These are phyloP conservation scores for Prietella phreatophila DNA, from an alignment of 2,113 vertebrate genomes.

Conservation along the genomic window DNA sequence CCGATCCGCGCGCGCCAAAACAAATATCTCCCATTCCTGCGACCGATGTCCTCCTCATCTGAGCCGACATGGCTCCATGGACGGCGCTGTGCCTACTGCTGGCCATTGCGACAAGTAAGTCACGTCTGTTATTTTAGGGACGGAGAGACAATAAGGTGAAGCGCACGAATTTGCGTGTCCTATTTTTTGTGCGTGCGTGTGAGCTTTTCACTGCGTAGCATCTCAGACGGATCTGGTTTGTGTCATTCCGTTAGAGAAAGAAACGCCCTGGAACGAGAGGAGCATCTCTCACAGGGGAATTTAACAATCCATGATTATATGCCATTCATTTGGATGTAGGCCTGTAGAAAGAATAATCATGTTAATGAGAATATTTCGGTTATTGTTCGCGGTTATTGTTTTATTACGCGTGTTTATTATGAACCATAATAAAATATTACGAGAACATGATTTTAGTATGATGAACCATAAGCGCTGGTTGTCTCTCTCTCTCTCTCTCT, in stretches of 20 bases:
- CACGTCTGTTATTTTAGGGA: constrained; percentile 39
- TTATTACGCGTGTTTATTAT: background rate
- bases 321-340: background rate
- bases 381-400: background rate
- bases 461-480: background rate
- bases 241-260: background rate
- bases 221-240: background rate
- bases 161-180: background rate
- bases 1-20: background rate
- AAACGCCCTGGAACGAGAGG: background rate
- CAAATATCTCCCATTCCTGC: constrained; percentile 9
- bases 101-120: constrained; percentile 75
- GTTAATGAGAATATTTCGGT: background rate
- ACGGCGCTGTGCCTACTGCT: constrained; percentile 66
- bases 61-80: constrained; percentile 62
- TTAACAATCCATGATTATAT: background rate
- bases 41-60: constrained; percentile 45
- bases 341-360: background rate
- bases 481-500: background rate
- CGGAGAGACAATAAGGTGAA: background rate
- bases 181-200: background rate
- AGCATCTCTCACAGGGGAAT: background rate
- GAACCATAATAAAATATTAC: background rate
- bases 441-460: background rate
- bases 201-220: background rate